A percentile compares a stretch with the other conserved stretches of the same genome.
Conservation (phyloP, 1,140 invertebrate genomes). For the Adelges cooleyi region DNA sequence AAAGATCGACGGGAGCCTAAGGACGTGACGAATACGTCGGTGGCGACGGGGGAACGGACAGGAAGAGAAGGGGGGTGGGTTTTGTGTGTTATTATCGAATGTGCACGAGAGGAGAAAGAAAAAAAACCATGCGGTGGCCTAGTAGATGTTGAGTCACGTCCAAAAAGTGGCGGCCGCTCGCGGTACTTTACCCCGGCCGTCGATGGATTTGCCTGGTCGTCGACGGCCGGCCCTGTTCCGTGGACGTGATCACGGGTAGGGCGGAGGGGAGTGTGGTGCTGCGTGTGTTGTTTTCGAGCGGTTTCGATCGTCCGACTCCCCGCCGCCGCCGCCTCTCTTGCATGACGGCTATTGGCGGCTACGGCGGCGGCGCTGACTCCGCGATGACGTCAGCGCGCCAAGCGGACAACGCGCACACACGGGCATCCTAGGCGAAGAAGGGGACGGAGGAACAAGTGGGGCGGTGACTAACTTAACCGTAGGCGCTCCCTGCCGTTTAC, state of each 20-base stretch:
- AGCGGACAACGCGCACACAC: too few species aligned
- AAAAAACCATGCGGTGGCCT: conserved; percentile 11
- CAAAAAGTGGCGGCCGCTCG: conserved; percentile 11
- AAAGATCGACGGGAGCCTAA: background rate
- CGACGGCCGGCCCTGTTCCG: too few species aligned
- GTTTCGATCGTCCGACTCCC: background rate
- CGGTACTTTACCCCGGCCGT: background rate
- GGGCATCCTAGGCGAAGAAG: too few species aligned
- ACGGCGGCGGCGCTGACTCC: background rate
- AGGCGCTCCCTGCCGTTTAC: background rate
- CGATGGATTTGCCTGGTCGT: conserved; percentile 4
- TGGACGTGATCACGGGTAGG: too few species aligned
- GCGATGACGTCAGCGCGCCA: too few species aligned
- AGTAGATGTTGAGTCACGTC: conserved; percentile 23
- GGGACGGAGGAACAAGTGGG: background rate
- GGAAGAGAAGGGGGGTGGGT: background rate
- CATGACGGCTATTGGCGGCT: background rate
- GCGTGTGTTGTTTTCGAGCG: conserved; percentile 18
- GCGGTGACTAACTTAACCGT: conserved; percentile 10
- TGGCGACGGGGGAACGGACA: background rate
- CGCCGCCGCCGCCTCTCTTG: background rate
- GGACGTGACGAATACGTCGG: background rate
- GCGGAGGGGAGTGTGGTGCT: background rate
- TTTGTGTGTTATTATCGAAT: too few species aligned
- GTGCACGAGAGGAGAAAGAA: background rate